Evolutionary conservation across 2,797 vertebrate genomes (phyloP), one percentile per base, ranked within the genome.

Genomic region (Thripadectes ignobilis): DNA sequence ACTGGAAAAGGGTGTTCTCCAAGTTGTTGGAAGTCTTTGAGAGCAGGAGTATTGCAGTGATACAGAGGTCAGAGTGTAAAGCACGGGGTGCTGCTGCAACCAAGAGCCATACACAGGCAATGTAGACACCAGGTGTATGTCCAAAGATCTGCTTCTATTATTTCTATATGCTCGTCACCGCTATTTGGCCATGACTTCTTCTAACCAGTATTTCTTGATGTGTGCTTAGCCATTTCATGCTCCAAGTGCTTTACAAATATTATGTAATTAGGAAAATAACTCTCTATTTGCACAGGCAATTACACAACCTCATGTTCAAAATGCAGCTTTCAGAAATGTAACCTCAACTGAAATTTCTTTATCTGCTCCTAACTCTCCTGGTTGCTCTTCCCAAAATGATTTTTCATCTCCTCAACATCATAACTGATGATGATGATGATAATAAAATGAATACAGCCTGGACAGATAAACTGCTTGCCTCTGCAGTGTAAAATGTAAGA

Each of bases 231-330:
- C 85, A 43, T 89, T 92, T 93, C 62, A 61, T 71, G 83, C 79
- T 92, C 85, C 46, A 82, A 95, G 85, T 79, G 83, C 83, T 94
- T 92, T 86, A 79, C 83, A 96, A 95, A 95, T 94, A 94, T 92
- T 90, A 93, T 82, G 85, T 94, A 92, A 95, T 95, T 94, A 96
- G 73, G 88, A 86, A 95, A 96, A 93, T 92, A 96, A 82, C 66
- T 52, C 75, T 77, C 39, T 94, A 49, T 95, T 94, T 96, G 81
- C 45, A 27, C 82, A 93, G 89, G 85, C 77, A 96, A 84, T 95
- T 94, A 89, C 88, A 93, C 88, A 96, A 91, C 89, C 89, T 57
- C 80, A 32, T 39, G 69, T 91, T 92, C 71, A 94, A 69, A 96
- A 96, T 86, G 59, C 48, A 85, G 58, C 77, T 88, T 88, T 92